These are phyloP conservation scores for Pseudomyrmex gracilis DNA, from an alignment of 1,140 invertebrate genomes.

Conservation along the genomic window DNA sequence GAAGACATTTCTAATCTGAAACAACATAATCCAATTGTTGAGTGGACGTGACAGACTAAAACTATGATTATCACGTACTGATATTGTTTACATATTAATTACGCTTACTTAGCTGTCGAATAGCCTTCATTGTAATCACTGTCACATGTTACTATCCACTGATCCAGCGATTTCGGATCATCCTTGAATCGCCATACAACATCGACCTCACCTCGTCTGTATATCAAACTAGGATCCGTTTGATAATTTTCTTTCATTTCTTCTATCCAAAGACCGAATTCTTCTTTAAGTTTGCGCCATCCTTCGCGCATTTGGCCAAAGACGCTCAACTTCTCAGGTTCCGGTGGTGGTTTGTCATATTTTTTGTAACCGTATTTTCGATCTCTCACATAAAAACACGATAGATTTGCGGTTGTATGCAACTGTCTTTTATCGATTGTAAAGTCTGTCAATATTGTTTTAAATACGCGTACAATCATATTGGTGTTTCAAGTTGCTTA, in stretches of 20 bases:
- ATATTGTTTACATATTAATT: not conserved
- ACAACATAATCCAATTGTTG: slow-evolving; percentile 37
- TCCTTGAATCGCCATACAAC: slow-evolving; percentile 89
- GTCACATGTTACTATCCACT: slow-evolving; percentile 92
- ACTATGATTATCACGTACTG: not conserved
- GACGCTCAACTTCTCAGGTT: slow-evolving; percentile 48
- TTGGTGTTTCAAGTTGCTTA: not conserved
- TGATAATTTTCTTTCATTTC: slow-evolving; percentile 89
- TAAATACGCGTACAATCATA: slow-evolving; percentile 22
- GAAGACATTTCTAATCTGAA: slow-evolving; percentile 87
- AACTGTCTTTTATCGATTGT: slow-evolving; percentile 26
- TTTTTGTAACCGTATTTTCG: slow-evolving; percentile 7
- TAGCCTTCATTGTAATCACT: slow-evolving; percentile 92
- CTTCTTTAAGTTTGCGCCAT: slow-evolving; percentile 88
- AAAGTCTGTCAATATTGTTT: slow-evolving; percentile 1
- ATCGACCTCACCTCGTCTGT: slow-evolving; percentile 88
- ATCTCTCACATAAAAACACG: not conserved
- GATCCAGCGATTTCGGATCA: slow-evolving; percentile 87
- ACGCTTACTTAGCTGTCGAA: slow-evolving; percentile 87
- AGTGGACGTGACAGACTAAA: not conserved
- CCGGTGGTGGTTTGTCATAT: slow-evolving; percentile 19
- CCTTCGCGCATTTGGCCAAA: slow-evolving; percentile 87
- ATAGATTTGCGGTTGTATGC: slow-evolving; percentile 1
- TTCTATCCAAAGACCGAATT: slow-evolving; percentile 88
- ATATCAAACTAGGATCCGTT: slow-evolving; percentile 87